Conservation (phyloP, 2,113 vertebrate genomes). For the Carettochelys insculpta region DNA sequence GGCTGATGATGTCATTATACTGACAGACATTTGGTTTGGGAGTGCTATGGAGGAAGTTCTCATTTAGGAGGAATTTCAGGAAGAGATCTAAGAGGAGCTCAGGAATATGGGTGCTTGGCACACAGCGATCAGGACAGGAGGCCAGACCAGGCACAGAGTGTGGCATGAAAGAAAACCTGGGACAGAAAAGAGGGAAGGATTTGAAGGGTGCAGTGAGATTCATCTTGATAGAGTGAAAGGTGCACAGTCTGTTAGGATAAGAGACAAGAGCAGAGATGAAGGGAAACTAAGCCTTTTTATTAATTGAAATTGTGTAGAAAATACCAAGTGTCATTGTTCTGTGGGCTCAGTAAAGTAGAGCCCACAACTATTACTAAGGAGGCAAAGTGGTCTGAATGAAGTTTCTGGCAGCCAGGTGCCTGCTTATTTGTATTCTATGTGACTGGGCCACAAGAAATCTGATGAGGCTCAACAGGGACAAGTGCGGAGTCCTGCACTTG, state of each 20-base stretch:
- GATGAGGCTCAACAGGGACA: too few relatives aligned
- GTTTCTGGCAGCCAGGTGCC: not conserved
- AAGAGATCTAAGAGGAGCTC: not conserved
- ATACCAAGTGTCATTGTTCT: not conserved
- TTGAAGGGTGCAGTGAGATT: not conserved
- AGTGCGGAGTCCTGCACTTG: too few relatives aligned
- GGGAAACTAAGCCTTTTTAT: not conserved
- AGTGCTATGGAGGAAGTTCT: not conserved
- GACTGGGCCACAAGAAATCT: too few relatives aligned
- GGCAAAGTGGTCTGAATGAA: not conserved
- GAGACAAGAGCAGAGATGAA: not conserved
- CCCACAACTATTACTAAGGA: not conserved
- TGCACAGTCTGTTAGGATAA: not conserved
- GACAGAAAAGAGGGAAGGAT: not conserved
- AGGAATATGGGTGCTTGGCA: not conserved
- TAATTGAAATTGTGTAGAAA: not conserved
- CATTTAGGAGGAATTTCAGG: not conserved
- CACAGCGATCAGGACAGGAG: not conserved
- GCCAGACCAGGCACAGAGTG: not conserved
- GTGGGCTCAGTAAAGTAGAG: not conserved
- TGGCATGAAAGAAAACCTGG: not conserved
- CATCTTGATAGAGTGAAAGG: not conserved
- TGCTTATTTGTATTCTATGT: not conserved
- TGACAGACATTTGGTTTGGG: not conserved
- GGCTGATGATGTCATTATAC: not conserved